Evolutionary conservation across 2,888 invertebrate genomes (phyloP).

Genomic region (Stratiomys singularior): DNA sequence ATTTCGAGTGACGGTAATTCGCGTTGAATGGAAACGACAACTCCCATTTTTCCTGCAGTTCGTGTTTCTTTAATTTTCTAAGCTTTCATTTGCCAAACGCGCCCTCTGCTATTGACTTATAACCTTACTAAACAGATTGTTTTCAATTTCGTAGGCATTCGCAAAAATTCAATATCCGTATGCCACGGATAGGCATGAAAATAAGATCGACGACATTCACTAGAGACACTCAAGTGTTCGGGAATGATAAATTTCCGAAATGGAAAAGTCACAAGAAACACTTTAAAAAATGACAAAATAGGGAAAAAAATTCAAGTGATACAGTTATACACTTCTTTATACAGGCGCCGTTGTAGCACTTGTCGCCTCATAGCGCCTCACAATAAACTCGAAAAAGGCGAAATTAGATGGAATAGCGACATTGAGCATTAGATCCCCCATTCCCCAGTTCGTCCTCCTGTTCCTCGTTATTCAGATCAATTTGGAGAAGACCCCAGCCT

Average conservation of each 20-base stretch:
- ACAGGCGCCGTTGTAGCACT: not conserved
- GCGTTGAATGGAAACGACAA: too few species aligned
- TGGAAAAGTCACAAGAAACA: slow-evolving; percentile 24
- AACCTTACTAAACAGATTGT: slow-evolving; percentile 3
- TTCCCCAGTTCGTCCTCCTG: not conserved
- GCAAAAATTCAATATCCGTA: not conserved
- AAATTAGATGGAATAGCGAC: slow-evolving; percentile 14
- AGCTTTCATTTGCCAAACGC: too few species aligned
- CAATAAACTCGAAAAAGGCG: not conserved
- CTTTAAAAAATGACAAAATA: slow-evolving; percentile 19
- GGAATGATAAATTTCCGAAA: slow-evolving; percentile 31
- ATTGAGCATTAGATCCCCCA: not conserved
- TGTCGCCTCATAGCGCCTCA: not conserved
- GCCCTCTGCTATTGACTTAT: too few species aligned
- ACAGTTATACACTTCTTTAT: not conserved
- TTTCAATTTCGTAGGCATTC: slow-evolving; percentile 5
- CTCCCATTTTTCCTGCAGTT: too few species aligned
- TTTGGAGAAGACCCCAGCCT: not conserved
- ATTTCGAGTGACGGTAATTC: too few species aligned
- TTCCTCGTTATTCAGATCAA: too few species aligned
- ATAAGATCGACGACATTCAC: not conserved
- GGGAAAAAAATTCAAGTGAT: not conserved
- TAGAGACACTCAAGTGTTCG: not conserved
- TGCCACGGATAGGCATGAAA: not conserved
- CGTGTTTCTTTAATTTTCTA: too few species aligned